Percentiles rank a stretch among this genome's conserved stretches.
Evolutionary conservation across 1,140 invertebrate species (phyloP).

Genomic region (Temnothorax longispinosus): DNA sequence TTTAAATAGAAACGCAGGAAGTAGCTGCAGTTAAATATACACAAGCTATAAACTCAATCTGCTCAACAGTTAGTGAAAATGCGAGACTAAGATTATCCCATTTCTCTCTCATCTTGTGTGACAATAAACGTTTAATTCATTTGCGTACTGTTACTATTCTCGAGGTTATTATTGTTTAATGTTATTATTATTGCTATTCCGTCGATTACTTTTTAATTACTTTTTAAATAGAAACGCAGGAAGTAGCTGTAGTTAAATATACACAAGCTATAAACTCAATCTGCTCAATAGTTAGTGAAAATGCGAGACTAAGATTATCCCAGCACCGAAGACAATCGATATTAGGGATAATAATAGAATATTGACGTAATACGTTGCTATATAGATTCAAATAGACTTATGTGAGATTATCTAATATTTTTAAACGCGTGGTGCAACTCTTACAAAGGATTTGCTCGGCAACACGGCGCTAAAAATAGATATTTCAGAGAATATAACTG

Average conservation of each 20-base stretch:
- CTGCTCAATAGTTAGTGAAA: neutral
- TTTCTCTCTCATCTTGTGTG: neutral
- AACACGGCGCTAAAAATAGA: neutral
- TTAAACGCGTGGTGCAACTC: neutral
- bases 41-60: neutral
- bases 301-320: neutral
- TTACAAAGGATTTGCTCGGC: neutral
- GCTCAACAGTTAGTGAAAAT: neutral
- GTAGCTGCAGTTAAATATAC: neutral
- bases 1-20: neutral
- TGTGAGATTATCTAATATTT: conserved; percentile 16
- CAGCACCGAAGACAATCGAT: conserved; percentile 46
- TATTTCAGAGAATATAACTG: neutral
- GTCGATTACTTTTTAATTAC: neutral
- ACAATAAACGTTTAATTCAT: neutral
- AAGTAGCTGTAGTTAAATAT: neutral
- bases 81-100: neutral
- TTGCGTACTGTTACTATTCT: neutral
- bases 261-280: neutral
- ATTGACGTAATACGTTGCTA: conserved; percentile 21
- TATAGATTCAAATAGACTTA: neutral
- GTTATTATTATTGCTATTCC: neutral
- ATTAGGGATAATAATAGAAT: conserved; percentile 62
- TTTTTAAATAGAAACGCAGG: neutral
- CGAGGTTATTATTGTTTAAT: neutral